Base-by-base conservation (phyloP, 2,888 invertebrate genomes). In the Nemurella pictetii region DNA sequence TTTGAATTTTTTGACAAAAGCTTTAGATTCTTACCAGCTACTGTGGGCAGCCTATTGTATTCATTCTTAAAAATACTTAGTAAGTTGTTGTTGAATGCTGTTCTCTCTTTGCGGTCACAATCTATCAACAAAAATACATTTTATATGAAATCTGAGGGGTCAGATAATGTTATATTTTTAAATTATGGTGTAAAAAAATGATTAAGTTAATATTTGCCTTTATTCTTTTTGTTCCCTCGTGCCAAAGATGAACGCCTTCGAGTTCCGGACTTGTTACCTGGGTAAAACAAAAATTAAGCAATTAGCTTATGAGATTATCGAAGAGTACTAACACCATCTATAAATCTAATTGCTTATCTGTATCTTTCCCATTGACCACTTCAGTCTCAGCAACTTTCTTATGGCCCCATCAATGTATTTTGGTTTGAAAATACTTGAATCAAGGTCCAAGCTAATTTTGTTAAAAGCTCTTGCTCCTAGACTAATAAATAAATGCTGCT, bases 51-150 rank as follows among this genome's bases (percentile, higher is more conserved):
- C 84, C 90, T 88, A 36, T 89, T 89, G 88, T 94, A 96, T 90
- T 98, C 98, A 32, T 95, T 95, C 87, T 94, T 94, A 89, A 98
- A 97, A 85, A 95, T 95, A 88, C 95, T 95, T 87, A 97, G 94
- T 80, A 98, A 92, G 89, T 98, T 97, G 26, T 92, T 93, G 89
- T 97, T 98, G 91, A 98, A 97, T 84, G 93, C 92, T 9, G 93
- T 93, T 86, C 96, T 94, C 89, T 98, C 97, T 0, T 92, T 90
- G 84, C 94, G 92, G 85, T 93, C 94, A 90, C 98, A 98, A 83
- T 92, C 93, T 92, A 91, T 7, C 2, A 55, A 55, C 20, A 55
- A 87, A 84, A 87, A 55, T 55, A 20, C 55, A 20, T 55, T 20
- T 55, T 55, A n/a, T n/a, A n/a, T n/a, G n/a, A n/a, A n/a, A n/a